phyloP scores from a whole-genome alignment of 1,140 invertebrate species.

The Hyposmocoma kahamanoa region DNA sequence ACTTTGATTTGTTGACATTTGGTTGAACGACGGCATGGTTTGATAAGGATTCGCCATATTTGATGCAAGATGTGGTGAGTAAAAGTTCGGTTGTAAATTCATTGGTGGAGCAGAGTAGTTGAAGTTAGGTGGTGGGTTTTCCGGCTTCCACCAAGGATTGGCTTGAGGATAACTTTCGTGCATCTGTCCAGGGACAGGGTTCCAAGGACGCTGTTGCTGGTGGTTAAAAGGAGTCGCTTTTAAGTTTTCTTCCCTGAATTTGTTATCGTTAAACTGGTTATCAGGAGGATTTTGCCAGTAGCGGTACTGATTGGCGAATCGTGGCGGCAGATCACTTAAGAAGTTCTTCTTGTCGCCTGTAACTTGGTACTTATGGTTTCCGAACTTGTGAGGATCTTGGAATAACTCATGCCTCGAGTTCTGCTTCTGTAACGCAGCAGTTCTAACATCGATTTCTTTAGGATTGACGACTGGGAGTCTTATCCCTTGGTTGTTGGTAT shows the following conservation, averaged over 20 bases:
- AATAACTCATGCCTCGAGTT: slow-evolving; percentile 50
- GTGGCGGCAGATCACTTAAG: slow-evolving; percentile 58
- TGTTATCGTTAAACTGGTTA: slow-evolving; percentile 45
- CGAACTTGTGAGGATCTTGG: slow-evolving; percentile 44
- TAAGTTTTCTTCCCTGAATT: slow-evolving; percentile 50
- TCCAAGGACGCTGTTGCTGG: slow-evolving; percentile 17
- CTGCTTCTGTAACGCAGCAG: slow-evolving; percentile 63
- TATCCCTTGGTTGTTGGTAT: slow-evolving; percentile 43
- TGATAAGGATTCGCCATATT: slow-evolving; percentile 37
- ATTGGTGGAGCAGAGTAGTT: slow-evolving; percentile 12
- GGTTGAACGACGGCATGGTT: slow-evolving; percentile 31
- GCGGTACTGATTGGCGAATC: slow-evolving; percentile 62
- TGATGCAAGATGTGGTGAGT: slow-evolving; percentile 15
- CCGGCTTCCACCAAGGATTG: slow-evolving; percentile 48
- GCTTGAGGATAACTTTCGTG: slow-evolving; percentile 32
- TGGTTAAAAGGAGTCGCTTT: slow-evolving; percentile 19
- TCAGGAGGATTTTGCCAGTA: slow-evolving; percentile 58
- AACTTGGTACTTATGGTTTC: slow-evolving; percentile 44
- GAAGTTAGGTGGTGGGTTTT: slow-evolving; percentile 30
- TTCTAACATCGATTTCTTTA: slow-evolving; percentile 68
- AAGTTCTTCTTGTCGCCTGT: slow-evolving; percentile 60
- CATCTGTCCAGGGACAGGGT: slow-evolving; percentile 14
- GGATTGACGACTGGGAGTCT: slow-evolving; percentile 67
- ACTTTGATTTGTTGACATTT: slow-evolving; percentile 17
- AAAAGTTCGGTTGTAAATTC: slow-evolving; percentile 8